These are phyloP conservation scores for Seriola dumerili DNA, from an alignment of 2,113 vertebrate genomes.

Conservation along the genomic window DNA sequence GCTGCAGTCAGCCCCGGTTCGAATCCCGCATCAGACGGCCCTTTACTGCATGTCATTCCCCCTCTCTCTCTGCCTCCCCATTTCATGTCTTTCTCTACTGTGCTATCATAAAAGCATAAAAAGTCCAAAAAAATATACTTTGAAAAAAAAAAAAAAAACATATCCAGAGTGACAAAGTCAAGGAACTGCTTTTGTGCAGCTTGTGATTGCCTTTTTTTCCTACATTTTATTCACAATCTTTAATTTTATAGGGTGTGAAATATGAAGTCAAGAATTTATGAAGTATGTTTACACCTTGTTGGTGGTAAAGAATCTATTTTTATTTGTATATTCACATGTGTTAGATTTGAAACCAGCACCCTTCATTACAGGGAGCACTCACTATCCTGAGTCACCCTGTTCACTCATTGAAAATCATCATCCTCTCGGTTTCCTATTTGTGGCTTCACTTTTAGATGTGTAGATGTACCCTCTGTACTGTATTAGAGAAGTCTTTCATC, in stretches of 20 bases:
- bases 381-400: not conserved
- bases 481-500: not conserved
- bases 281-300: not conserved
- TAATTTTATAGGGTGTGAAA: not conserved
- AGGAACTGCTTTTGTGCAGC: not conserved
- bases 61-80: too few relatives aligned
- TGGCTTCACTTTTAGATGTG: not conserved
- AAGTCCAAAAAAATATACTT: too few relatives aligned
- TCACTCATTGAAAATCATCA: not conserved
- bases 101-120: too few relatives aligned
- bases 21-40: too few relatives aligned
- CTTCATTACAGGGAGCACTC: constrained; percentile 12
- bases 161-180: not conserved
- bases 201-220: not conserved
- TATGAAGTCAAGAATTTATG: not conserved
- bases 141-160: too few relatives aligned
- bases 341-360: constrained; percentile 3
- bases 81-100: too few relatives aligned
- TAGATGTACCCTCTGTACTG: not conserved
- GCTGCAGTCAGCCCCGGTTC: too few relatives aligned
- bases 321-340: not conserved
- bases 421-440: not conserved
- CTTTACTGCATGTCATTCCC: too few relatives aligned
- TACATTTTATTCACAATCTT: not conserved
- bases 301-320: not conserved